Evolutionary conservation across 2,888 invertebrate species (phyloP).

Genomic region (Lasioglossum vierecki): DNA sequence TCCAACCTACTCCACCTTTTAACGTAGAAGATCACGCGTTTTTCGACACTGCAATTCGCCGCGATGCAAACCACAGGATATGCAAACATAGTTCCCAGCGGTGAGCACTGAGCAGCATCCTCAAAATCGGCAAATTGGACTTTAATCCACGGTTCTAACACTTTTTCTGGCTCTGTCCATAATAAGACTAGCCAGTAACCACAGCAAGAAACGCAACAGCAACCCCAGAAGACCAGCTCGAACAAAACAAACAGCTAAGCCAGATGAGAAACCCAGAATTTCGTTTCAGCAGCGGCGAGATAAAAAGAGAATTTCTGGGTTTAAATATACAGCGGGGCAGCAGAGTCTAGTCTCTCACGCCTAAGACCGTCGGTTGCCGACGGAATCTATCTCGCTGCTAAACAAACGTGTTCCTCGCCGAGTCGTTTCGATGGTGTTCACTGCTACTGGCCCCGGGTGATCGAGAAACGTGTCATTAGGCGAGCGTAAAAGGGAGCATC

Average conservation of each 20-base stretch:
- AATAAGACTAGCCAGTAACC: not conserved
- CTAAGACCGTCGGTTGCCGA: slow-evolving; percentile 25
- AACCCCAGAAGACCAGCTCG: not conserved
- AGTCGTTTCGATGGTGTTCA: slow-evolving; percentile 3
- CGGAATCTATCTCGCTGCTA: slow-evolving; percentile 77
- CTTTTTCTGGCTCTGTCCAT: not conserved
- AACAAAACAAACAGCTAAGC: not conserved
- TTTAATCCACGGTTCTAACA: not conserved
- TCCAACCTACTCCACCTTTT: not conserved
- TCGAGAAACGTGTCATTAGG: slow-evolving; percentile 81
- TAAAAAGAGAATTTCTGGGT: not conserved
- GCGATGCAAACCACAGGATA: not conserved
- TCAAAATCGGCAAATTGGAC: not conserved
- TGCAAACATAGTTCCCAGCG: not conserved
- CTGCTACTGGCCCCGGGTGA: slow-evolving; percentile 47
- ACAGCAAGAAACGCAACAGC: not conserved
- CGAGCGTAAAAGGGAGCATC: slow-evolving; percentile 71
- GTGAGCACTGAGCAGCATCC: not conserved
- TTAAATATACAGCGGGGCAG: slow-evolving; percentile 36
- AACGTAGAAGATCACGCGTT: not conserved
- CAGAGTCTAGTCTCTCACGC: slow-evolving; percentile 31
- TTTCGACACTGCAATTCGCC: not conserved
- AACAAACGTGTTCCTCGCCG: slow-evolving; percentile 76
- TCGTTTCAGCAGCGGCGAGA: not conserved
- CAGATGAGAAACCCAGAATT: not conserved